Evolutionary conservation across 2,113 vertebrate genomes (phyloP), one percentile per base, ranked within the genome.

Genomic region (Sisor rabdophorus): DNA sequence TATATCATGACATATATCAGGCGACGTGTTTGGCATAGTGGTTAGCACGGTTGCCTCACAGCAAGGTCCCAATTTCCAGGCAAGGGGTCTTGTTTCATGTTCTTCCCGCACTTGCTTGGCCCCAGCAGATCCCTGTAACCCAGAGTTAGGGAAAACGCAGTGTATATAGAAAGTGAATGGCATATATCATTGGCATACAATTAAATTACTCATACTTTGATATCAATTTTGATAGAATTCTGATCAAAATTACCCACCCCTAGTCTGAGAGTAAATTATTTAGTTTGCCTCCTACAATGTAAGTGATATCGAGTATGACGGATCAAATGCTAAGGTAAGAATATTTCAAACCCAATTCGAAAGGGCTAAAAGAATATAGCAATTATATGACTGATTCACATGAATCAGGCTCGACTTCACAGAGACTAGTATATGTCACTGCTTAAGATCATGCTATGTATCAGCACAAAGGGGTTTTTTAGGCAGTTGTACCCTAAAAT

Each of bases 381-480:
- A 44, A 10, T 44, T 7, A 44, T 44, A 44, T 13, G n/a, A 53
- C 70, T 74, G 36, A 28, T 54, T 53, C 15, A 15, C 13, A 71
- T 36, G 71, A 22, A 50, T 53, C n/a, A 60, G 52, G 59, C 56
- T 22, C 44, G 30, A 74, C 70, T 79, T 73, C 72, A 75, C 28
- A 56, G 22, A 71, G 54, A 77, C 63, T 50, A 55, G 84, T 80
- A 84, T 80, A 77, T 83, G 59, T 28, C 55, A 13, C 69, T 75
- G 24, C 24, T 70, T 65, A 71, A 79, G 15, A 80, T 67, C 24
- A 26, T 26, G 72, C 32, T 56, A 22, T 48, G 77, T 78, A 77
- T 80, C 55, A 80, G 40, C 40, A 44, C 10, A 9, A 9, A 78
- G 56, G 54, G 64, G 36, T 32, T 67, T 75, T 82, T 78, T 64